phyloP scores from a whole-genome alignment of 1,140 invertebrate genomes.

The Neuroterus valhalla region DNA sequence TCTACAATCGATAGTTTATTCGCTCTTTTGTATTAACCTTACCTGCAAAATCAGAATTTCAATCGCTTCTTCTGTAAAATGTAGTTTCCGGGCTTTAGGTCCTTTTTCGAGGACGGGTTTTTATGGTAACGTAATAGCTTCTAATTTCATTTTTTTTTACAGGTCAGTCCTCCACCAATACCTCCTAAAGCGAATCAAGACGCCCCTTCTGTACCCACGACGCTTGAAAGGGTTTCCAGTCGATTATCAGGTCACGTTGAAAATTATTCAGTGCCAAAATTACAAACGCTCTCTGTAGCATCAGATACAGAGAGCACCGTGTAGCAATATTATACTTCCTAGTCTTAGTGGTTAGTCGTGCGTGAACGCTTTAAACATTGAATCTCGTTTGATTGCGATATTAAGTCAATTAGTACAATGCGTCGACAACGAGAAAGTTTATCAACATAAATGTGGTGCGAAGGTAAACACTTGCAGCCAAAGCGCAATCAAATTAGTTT shows the following conservation, averaged over 20 bases:
- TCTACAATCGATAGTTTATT: too few relatives aligned
- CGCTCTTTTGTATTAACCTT: too few relatives aligned
- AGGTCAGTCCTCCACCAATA: slow-evolving; percentile 77
- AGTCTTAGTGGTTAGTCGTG: slow-evolving; percentile 61
- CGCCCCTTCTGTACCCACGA: slow-evolving; percentile 69
- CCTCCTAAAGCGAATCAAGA: slow-evolving; percentile 76
- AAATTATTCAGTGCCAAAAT: slow-evolving; percentile 77
- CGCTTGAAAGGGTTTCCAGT: slow-evolving; percentile 62
- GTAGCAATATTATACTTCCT: slow-evolving; percentile 62
- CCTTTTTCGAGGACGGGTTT: too few relatives aligned
- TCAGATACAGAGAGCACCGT: slow-evolving; percentile 70
- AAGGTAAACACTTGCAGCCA: neutral
- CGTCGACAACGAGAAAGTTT: slow-evolving; percentile 32
- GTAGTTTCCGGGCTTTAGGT: too few relatives aligned
- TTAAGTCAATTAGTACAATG: slow-evolving; percentile 37
- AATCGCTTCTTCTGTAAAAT: too few relatives aligned
- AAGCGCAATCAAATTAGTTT: slow-evolving; percentile 25
- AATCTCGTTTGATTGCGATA: slow-evolving; percentile 40
- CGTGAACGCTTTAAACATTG: slow-evolving; percentile 36
- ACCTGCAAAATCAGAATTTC: too few relatives aligned
- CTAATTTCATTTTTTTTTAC: slow-evolving; percentile 42
- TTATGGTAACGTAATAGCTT: neutral
- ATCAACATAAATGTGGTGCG: neutral
- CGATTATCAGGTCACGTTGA: slow-evolving; percentile 67
- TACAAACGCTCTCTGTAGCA: slow-evolving; percentile 71